Percentiles rank a stretch among this genome's conserved stretches.
phyloP scores from a whole-genome alignment of 2,113 vertebrate species.

The Conger conger region DNA sequence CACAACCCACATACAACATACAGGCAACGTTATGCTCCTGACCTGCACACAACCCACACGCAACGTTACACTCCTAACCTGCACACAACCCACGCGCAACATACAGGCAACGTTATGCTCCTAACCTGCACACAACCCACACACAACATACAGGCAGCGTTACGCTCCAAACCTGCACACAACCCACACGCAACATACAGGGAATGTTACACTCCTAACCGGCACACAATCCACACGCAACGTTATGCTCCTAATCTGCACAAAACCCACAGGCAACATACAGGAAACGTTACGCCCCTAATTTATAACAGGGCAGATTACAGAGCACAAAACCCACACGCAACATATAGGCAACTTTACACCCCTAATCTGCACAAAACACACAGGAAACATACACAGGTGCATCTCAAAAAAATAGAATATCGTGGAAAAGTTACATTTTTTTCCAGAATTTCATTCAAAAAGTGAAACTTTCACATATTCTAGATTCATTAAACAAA shows the following conservation, averaged over 20 bases:
- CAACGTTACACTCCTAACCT: conserved; percentile 65
- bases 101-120: not conserved
- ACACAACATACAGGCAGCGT: not conserved
- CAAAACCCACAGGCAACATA: not conserved
- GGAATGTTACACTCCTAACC: conserved; percentile 59
- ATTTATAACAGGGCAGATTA: not conserved
- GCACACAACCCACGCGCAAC: conserved; percentile 13
- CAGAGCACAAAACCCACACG: not conserved
- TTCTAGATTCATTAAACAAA: too few species aligned
- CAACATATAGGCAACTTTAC: too few species aligned
- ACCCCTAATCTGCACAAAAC: too few species aligned
- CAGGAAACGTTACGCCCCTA: not conserved
- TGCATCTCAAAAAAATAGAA: too few species aligned
- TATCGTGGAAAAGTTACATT: too few species aligned
- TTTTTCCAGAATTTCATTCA: too few species aligned
- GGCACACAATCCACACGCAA: conserved; percentile 42
- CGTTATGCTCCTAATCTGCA: conserved; percentile 66
- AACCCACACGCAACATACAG: not conserved
- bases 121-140: conserved; percentile 68
- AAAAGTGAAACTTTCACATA: too few species aligned
- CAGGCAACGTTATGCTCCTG: not conserved
- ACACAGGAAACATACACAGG: too few species aligned
- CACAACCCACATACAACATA: not conserved
- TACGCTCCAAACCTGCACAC: conserved; percentile 66
- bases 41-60: conserved; percentile 68